Base-by-base conservation (phyloP, 2,797 vertebrate species). In the Tauraco hartlaubi region DNA sequence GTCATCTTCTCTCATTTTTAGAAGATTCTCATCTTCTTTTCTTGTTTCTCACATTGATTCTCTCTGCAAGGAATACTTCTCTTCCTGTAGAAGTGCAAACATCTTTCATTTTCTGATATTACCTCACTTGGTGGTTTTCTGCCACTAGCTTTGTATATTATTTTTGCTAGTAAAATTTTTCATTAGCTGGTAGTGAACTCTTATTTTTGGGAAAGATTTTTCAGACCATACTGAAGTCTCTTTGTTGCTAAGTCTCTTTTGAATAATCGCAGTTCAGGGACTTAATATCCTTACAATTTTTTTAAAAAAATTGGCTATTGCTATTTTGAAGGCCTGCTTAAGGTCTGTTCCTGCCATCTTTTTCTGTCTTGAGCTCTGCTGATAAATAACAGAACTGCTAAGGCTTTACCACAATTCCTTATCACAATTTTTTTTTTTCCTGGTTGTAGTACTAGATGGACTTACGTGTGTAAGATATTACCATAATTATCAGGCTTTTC, bases 31-130 rank as follows among this genome's bases (percentile, higher is more conserved):
- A 2, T 12, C 1, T n/a, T 4, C 54, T 5, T 29, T 17, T 19
- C 7, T 21, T 7, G 9, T 5, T 33, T 10, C 15, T 2, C 22
- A 5, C 9, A 15, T 1, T 43, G 13, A 2, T 66, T 66, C 7
- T 63, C 15, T 2, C 6, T 71, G 5, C 4, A 73, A 77, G 13
- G n/a, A 85, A 67, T 25, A 44, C 5, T 29, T 78, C 19, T 66
- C 17, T 62, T 68, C 41, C 44, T 59, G 1, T n/a, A 9, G 4
- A 80, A 69, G 7, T 48, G 17, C 9, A 15, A 39, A 58, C 13
- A 15, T 28, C 16, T 91, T 85, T 82, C 4, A 62, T 76, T 85
- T 93, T 63, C 35, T 85, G 23, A 44, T 85, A 39, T 35, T 54
- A 4, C 15, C 35, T 92, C 46, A 17, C 33, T 84, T 39, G 17